Conservation (phyloP, 2,888 invertebrate species). For the Anthophora plumipes region DNA sequence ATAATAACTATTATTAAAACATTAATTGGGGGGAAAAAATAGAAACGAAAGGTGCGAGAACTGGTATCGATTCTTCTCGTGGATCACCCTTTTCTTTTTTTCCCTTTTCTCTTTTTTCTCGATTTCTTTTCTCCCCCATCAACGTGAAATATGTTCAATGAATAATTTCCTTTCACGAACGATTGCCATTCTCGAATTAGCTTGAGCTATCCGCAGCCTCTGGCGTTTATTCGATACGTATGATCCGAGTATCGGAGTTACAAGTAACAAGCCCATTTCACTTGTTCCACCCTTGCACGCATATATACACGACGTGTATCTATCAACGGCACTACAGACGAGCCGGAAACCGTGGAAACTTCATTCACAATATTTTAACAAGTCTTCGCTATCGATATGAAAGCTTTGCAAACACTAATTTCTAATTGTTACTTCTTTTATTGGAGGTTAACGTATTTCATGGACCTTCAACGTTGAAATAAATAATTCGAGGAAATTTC, state of each 20-base stretch:
- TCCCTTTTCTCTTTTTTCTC: too few relatives aligned
- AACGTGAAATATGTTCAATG: conserved; percentile 50
- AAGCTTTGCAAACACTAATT: not conserved
- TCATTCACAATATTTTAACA: conserved; percentile 50
- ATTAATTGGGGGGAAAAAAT: conserved; percentile 28
- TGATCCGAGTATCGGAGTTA: conserved; percentile 61
- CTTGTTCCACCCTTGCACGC: conserved; percentile 47
- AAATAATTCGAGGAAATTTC: too few relatives aligned
- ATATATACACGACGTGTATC: conserved; percentile 49
- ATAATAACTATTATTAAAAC: conserved; percentile 25
- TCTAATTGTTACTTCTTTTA: not conserved
- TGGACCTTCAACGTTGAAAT: too few relatives aligned
- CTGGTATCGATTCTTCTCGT: conserved; percentile 21
- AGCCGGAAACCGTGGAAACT: conserved; percentile 54
- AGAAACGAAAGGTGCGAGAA: conserved; percentile 12
- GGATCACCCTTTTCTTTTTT: not conserved
- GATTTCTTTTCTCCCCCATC: not conserved
- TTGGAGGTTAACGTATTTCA: too few relatives aligned
- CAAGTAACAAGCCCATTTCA: conserved; percentile 65
- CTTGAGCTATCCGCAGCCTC: conserved; percentile 58
- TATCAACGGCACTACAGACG: conserved; percentile 48
- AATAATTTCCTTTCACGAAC: conserved; percentile 65
- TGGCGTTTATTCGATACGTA: conserved; percentile 64
- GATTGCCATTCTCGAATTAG: conserved; percentile 69
- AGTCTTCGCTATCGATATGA: not conserved